phyloP scores from a whole-genome alignment of 2,113 vertebrate genomes.

The Rhabdornis inornatus region DNA sequence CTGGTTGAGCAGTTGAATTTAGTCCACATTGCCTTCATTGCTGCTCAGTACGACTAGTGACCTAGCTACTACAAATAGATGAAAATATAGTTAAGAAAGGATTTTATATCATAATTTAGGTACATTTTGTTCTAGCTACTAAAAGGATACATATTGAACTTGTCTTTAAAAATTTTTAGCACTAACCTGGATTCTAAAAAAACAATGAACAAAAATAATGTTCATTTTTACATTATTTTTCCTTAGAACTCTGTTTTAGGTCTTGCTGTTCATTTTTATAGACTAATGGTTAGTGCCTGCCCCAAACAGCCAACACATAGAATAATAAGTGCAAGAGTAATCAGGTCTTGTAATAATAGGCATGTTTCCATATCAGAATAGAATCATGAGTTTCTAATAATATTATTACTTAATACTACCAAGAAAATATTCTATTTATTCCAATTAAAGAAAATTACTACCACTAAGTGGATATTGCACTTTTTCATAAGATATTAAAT shows the following conservation, averaged over 20 bases:
- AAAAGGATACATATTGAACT: not conserved
- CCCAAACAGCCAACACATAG: not conserved
- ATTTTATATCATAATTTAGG: not conserved
- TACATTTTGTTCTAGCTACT: not conserved
- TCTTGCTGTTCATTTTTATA: not conserved
- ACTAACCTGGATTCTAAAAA: not conserved
- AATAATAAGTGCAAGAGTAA: not conserved
- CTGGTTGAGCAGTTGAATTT: not conserved
- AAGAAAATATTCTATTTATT: not conserved
- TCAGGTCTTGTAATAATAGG: not conserved
- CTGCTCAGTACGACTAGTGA: not conserved
- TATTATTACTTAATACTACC: not conserved
- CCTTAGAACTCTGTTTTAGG: not conserved
- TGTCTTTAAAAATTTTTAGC: not conserved
- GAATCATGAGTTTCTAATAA: not conserved
- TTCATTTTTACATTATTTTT: not conserved
- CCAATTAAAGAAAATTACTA: not conserved
- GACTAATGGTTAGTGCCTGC: not conserved
- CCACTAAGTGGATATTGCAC: not conserved
- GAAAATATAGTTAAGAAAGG: not conserved
- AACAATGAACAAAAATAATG: too few relatives aligned
- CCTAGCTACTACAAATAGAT: not conserved
- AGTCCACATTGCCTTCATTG: not conserved
- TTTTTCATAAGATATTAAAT: conserved; percentile 44
- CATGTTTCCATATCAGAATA: not conserved